These are phyloP conservation scores for Lagocephalus sceleratus DNA, from an alignment of 2,797 vertebrate genomes.

Conservation along the genomic window DNA sequence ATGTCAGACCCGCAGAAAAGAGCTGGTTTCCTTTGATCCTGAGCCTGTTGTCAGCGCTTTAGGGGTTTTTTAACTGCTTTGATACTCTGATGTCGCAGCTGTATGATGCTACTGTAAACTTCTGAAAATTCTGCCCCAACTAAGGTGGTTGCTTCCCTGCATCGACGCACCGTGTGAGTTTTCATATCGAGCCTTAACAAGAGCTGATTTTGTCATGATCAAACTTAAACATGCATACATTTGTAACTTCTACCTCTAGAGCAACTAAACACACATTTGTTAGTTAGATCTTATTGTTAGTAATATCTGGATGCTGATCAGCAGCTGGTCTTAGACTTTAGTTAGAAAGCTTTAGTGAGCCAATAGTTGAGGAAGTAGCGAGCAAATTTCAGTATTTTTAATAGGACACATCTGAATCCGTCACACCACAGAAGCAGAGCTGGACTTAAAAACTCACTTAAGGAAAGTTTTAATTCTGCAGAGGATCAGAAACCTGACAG, in stretches of 20 bases:
- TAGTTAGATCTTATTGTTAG: slow-evolving; percentile 5
- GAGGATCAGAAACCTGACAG: neutral
- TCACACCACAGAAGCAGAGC: slow-evolving; percentile 17
- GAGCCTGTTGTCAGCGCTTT: slow-evolving; percentile 19
- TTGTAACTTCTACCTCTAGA: slow-evolving; percentile 75
- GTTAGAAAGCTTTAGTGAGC: slow-evolving; percentile 27
- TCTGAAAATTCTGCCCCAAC: slow-evolving; percentile 20
- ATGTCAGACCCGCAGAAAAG: slow-evolving; percentile 28
- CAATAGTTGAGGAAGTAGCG: slow-evolving; percentile 10
- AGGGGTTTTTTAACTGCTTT: slow-evolving; percentile 43
- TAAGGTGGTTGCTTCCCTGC: slow-evolving; percentile 21
- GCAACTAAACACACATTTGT: slow-evolving; percentile 43
- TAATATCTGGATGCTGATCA: slow-evolving; percentile 16
- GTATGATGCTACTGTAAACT: slow-evolving; percentile 32
- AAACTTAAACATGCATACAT: slow-evolving; percentile 48
- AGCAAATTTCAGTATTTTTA: slow-evolving; percentile 28
- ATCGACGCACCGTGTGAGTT: slow-evolving; percentile 19
- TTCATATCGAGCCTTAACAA: slow-evolving; percentile 54
- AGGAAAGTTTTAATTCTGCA: neutral
- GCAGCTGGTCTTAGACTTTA: slow-evolving; percentile 31
- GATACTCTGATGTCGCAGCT: slow-evolving; percentile 46
- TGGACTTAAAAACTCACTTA: neutral
- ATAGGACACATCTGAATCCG: slow-evolving; percentile 14
- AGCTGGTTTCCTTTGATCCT: slow-evolving; percentile 31
- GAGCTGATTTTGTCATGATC: slow-evolving; percentile 38